Conservation (phyloP, 2,888 invertebrate genomes). For the Arrhopalites spinosus region DNA sequence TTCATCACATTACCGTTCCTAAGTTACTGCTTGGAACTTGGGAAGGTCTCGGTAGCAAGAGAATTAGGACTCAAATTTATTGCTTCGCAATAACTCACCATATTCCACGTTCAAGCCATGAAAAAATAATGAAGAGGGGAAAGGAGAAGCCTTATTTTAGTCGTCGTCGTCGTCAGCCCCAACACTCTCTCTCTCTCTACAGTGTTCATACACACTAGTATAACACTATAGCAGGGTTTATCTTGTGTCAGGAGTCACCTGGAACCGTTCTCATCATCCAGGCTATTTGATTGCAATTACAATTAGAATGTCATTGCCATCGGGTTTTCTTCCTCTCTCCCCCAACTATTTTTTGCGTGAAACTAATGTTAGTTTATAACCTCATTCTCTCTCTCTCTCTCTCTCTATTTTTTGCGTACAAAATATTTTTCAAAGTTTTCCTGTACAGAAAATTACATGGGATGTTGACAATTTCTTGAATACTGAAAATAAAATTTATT, state of each 20-base stretch:
- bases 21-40: background rate
- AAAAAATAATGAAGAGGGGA: conserved; percentile 35
- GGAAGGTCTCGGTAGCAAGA: background rate
- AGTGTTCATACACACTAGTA: background rate
- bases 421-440: too few relatives aligned
- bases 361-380: background rate
- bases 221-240: conserved; percentile 8
- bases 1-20: conserved; percentile 22
- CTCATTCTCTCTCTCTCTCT: background rate
- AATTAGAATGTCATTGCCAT: conserved; percentile 41
- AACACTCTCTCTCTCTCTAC: background rate
- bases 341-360: background rate
- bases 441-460: too few relatives aligned
- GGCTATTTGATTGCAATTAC: conserved; percentile 37
- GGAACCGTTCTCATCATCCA: conserved; percentile 44
- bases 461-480: too few relatives aligned
- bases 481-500: too few relatives aligned
- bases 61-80: conserved; percentile 34
- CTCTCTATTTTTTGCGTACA: background rate
- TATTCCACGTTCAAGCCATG: conserved; percentile 21
- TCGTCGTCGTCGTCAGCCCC: background rate
- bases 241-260: conserved; percentile 45
- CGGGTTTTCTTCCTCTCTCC: background rate
- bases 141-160: conserved; percentile 26
- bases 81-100: conserved; percentile 27